phyloP scores from a whole-genome alignment of 1,140 invertebrate genomes.

The Drosophila punjabiensis region DNA sequence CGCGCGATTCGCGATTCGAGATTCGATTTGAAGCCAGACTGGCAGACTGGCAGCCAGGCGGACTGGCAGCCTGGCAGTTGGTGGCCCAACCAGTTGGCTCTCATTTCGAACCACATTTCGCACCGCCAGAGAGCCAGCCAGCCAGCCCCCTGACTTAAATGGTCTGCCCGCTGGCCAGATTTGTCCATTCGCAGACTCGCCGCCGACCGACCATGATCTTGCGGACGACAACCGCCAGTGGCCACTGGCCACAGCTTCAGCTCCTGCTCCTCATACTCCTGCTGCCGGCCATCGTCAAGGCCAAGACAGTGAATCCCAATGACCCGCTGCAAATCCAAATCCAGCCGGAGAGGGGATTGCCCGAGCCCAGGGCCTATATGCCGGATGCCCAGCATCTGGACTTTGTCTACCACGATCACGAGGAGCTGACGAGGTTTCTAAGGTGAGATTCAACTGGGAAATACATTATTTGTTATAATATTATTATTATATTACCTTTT shows the following conservation, averaged over 20 bases:
- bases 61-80: too few relatives aligned
- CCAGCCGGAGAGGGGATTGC: constrained; percentile 38
- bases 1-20: constrained; percentile 1
- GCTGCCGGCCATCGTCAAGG: constrained; percentile 31
- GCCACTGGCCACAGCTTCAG: constrained; percentile 27
- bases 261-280: constrained; percentile 20
- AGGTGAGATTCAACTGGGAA: constrained; percentile 75
- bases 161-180: constrained; percentile 44
- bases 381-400: constrained; percentile 87
- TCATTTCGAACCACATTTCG: constrained; percentile 36
- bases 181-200: constrained; percentile 69
- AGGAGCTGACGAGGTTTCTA: constrained; percentile 93
- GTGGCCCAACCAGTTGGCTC: constrained; percentile 66
- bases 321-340: constrained; percentile 47
- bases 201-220: constrained; percentile 71
- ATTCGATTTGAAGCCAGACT: constrained; percentile 53
- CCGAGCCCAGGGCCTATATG: constrained; percentile 79
- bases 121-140: constrained; percentile 28
- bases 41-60: too few relatives aligned
- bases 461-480: not conserved
- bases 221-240: constrained; percentile 52
- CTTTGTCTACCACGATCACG: constrained; percentile 96
- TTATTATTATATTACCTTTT: not conserved
- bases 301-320: constrained; percentile 51
- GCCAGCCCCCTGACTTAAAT: constrained; percentile 54